phyloP scores from a whole-genome alignment of 92 coral and sea anemone genomes.

The Porites rus region DNA sequence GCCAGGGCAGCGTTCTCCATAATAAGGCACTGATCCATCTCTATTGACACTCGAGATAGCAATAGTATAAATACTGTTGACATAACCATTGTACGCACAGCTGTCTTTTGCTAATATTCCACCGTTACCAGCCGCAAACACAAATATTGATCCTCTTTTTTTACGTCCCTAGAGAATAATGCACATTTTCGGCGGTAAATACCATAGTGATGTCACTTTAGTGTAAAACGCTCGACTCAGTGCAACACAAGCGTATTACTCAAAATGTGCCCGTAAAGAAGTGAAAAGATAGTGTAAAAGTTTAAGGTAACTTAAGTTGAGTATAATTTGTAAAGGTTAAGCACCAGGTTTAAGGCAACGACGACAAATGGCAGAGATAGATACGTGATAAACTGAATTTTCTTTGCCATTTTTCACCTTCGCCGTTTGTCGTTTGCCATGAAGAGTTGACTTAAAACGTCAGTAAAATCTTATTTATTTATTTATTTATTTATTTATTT shows the following conservation, averaged over 20 bases:
- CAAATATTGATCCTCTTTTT: slow-evolving; percentile 31
- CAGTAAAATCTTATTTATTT: no score
- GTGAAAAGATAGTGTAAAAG: no score
- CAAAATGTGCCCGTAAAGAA: neutral
- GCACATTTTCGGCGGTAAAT: neutral
- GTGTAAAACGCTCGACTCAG: neutral
- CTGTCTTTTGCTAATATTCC: slow-evolving; percentile 35
- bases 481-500: no score
- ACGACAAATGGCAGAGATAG: no score
- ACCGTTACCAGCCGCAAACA: slow-evolving; percentile 49
- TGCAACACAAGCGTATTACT: neutral
- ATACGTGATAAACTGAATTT: no score
- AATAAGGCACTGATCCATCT: slow-evolving; percentile 33
- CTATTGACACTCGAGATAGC: slow-evolving; percentile 28
- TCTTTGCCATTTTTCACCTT: no score
- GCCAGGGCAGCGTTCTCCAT: slow-evolving; percentile 35
- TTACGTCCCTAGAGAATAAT: slow-evolving; percentile 16
- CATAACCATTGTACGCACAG: slow-evolving; percentile 54
- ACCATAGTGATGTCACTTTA: no score
- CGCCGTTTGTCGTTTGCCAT: no score
- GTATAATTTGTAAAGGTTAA: no score
- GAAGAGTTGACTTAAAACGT: no score
- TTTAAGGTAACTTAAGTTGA: no score
- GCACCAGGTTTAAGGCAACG: no score
- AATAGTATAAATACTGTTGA: slow-evolving; percentile 48